Base-by-base conservation (phyloP, 2,888 invertebrate species). In the Isotomurus palustris region DNA sequence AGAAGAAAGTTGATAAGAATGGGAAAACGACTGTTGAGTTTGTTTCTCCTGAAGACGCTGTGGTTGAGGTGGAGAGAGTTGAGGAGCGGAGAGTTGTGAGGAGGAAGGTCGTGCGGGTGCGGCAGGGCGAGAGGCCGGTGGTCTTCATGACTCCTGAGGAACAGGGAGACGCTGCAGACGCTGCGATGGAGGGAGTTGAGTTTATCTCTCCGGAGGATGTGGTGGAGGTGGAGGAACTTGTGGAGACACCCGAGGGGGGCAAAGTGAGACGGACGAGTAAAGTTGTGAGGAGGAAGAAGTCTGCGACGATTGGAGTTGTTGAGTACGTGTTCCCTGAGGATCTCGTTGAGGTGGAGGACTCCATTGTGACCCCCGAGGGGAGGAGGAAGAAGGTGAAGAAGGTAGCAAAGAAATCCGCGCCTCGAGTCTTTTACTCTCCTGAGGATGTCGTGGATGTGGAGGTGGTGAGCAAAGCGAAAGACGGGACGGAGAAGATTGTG, bases 391-490 rank as follows among this genome's bases (percentile, higher is more conserved):
- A n/a, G n/a, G n/a, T n/a, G n/a, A n/a, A n/a, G n/a, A n/a, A n/a
- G n/a, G n/a, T n/a, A n/a, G n/a, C n/a, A n/a, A n/a, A n/a, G n/a
- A n/a, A n/a, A n/a, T n/a, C n/a, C n/a, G n/a, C n/a, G n/a, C n/a
- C n/a, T n/a, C n/a, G n/a, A n/a, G n/a, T n/a, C n/a, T n/a, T n/a
- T n/a, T n/a, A n/a, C n/a, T n/a, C n/a, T n/a, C n/a, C n/a, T n/a
- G n/a, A n/a, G n/a, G n/a, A n/a, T n/a, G n/a, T n/a, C n/a, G 40
- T 44, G 47, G 48, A n/a, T 32, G 36, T 12, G 24, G 35, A 45
- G 43, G 50, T 43, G 27, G n/a, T 48, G 1, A 40, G 45, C 24
- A 44, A 57, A 19, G 62, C 59, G 28, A 50, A 47, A 10, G 45
- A 55, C 32, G 38, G 44, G 22, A 44, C 27, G 2, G 58, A n/a